These are phyloP conservation scores for Esox masquinongy DNA, from an alignment of 2,797 vertebrate species.

Conservation along the genomic window DNA sequence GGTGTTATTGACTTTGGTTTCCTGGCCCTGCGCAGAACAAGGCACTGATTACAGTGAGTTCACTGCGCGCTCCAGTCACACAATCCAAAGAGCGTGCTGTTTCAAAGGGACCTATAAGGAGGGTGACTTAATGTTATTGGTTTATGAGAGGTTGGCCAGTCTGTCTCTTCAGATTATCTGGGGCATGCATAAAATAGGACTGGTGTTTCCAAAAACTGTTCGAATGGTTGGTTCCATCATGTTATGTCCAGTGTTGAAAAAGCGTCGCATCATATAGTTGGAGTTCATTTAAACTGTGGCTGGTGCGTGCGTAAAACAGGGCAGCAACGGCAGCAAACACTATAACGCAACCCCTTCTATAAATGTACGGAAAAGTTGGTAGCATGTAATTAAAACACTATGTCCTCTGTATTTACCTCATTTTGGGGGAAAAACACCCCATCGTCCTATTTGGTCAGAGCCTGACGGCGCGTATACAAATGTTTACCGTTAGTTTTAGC, in stretches of 20 bases:
- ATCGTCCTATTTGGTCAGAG: slow-evolving; percentile 59
- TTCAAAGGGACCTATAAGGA: not conserved
- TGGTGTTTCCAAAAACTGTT: not conserved
- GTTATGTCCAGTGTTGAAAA: not conserved
- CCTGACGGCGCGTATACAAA: slow-evolving; percentile 49
- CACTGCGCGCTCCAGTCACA: slow-evolving; percentile 19
- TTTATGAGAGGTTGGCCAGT: not conserved
- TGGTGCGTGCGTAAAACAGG: slow-evolving; percentile 53
- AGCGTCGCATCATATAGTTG: slow-evolving; percentile 20
- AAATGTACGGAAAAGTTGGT: slow-evolving; percentile 48
- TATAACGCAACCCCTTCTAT: slow-evolving; percentile 42
- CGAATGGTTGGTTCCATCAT: not conserved
- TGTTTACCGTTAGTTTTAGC: slow-evolving; percentile 70
- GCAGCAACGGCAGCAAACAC: slow-evolving; percentile 1
- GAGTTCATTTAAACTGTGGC: slow-evolving; percentile 28
- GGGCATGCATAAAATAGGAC: not conserved
- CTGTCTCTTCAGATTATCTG: not conserved
- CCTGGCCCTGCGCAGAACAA: slow-evolving; percentile 13
- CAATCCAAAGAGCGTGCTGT: slow-evolving; percentile 6
- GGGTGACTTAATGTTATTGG: not conserved
- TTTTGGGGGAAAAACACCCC: slow-evolving; percentile 57
- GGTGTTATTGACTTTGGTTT: slow-evolving; percentile 36
- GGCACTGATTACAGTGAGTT: slow-evolving; percentile 32
- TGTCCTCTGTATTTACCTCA: slow-evolving; percentile 62
- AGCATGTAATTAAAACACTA: slow-evolving; percentile 71